phyloP scores from a whole-genome alignment of 2,888 invertebrate species.

The Leptinotarsa juncta region DNA sequence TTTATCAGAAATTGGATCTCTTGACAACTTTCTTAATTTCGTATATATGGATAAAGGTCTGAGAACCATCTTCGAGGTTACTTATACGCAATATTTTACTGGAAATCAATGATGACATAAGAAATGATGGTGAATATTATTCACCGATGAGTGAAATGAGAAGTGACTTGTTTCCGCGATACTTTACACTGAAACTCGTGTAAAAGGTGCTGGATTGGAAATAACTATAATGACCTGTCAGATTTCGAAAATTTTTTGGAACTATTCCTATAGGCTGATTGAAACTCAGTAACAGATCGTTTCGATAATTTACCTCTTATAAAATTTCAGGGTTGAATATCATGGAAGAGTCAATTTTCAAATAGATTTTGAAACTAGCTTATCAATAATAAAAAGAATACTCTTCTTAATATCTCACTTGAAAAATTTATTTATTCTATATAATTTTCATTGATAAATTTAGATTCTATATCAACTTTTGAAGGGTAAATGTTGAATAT shows the following conservation, averaged over 20 bases:
- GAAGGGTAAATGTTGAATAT: too few relatives aligned
- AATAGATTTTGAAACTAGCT: too few relatives aligned
- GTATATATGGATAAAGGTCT: not conserved
- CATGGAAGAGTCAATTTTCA: too few relatives aligned
- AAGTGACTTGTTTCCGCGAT: not conserved
- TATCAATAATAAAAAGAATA: too few relatives aligned
- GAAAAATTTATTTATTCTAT: too few relatives aligned
- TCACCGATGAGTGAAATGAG: not conserved
- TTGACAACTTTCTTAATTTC: slow-evolving; percentile 32
- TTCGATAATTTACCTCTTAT: too few relatives aligned
- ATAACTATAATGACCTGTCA: not conserved
- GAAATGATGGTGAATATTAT: slow-evolving; percentile 5
- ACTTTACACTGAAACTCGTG: not conserved
- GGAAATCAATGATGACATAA: slow-evolving; percentile 2
- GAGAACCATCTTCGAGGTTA: not conserved
- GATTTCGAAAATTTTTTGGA: not conserved
- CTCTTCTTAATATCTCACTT: too few relatives aligned
- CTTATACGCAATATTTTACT: not conserved
- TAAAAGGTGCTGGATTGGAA: slow-evolving; percentile 2
- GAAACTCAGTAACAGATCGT: too few relatives aligned
- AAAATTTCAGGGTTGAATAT: too few relatives aligned
- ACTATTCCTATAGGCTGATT: too few relatives aligned
- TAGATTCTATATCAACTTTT: too few relatives aligned
- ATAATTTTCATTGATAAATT: too few relatives aligned
- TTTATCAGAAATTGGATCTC: slow-evolving; percentile 45